Base-by-base conservation (phyloP, 1,140 invertebrate species). In the Cotesia chilonis region DNA sequence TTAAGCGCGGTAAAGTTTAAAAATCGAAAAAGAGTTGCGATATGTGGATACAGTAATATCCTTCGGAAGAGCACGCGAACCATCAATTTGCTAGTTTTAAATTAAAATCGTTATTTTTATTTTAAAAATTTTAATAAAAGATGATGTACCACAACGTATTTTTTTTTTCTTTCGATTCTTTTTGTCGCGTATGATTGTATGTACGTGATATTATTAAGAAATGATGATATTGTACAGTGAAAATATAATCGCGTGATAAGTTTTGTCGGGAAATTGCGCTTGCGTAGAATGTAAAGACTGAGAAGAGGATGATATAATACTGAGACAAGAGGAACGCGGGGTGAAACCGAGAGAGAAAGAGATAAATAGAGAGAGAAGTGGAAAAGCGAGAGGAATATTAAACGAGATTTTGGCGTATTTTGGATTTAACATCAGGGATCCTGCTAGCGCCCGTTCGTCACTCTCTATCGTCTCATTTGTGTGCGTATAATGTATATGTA, bases 331-430 rank as follows among this genome's bases (percentile, higher is more conserved):
- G 41, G 41, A 37, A 4, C 28, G 67, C 37, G 12, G 17, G 12
- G 54, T 14, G 55, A 28, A 14, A 61, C 14, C 38, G n/a, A 64
- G 2, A 66, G 5, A 66, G 38, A 51, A 69, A 37, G 55, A 41
- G 28, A 37, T 17, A 37, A 37, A 41, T 12, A 37, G 37, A 47
- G 12, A 36, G 67, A 47, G 36, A 38, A 28, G 54, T 41, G 54
- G 36, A 59, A 37, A 20, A 63, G 59, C 47, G 20, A 64, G 38
- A 60, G 47, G 36, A 64, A 69, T 69, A 69, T 61, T 69, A 14
- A 64, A 54, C 69, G 59, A 71, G 61, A 71, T 63, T 64, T 64
- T 14, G 38, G 41, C 60, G 28, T 64, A 64, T 54, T 63, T 72
- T n/a, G 10, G 36, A 67, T 63, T 61, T 47, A 72, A 59, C 47